phyloP scores from a whole-genome alignment of 2,797 vertebrate species.

The Spinus pinus region DNA sequence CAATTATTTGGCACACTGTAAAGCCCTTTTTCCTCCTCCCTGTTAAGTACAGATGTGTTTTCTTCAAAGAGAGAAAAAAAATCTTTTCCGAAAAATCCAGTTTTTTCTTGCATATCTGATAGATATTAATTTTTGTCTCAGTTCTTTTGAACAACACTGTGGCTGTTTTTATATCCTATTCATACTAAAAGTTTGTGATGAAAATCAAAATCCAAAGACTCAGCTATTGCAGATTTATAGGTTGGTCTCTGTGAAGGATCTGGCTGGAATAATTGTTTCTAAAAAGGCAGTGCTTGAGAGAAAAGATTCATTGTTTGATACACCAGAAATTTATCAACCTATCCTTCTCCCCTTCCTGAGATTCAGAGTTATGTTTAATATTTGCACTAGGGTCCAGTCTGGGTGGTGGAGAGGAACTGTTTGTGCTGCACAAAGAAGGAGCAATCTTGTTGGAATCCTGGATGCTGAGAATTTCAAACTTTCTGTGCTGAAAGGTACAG shows the following conservation, averaged over 20 bases:
- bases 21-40: rapidly evolving
- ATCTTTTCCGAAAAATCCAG: not conserved
- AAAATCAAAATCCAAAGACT: not conserved
- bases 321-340: not conserved
- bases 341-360: not conserved
- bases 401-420: not conserved
- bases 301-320: not conserved
- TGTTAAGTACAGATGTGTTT: not conserved
- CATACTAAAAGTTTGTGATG: not conserved
- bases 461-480: not conserved
- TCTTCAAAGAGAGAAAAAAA: not conserved
- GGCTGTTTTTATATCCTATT: not conserved
- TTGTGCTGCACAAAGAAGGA: not conserved
- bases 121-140: not conserved
- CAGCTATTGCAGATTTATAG: not conserved
- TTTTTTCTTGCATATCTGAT: not conserved
- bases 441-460: not conserved
- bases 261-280: not conserved
- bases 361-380: not conserved
- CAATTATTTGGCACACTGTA: slow-evolving; percentile 41
- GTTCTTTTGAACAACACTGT: not conserved
- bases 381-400: not conserved
- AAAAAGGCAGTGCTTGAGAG: not conserved
- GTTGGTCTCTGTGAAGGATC: not conserved
- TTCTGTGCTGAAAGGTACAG: not conserved